These are phyloP conservation scores for Propithecus deckenii DNA, from an alignment of 2,797 vertebrate species.

Conservation along the genomic window DNA sequence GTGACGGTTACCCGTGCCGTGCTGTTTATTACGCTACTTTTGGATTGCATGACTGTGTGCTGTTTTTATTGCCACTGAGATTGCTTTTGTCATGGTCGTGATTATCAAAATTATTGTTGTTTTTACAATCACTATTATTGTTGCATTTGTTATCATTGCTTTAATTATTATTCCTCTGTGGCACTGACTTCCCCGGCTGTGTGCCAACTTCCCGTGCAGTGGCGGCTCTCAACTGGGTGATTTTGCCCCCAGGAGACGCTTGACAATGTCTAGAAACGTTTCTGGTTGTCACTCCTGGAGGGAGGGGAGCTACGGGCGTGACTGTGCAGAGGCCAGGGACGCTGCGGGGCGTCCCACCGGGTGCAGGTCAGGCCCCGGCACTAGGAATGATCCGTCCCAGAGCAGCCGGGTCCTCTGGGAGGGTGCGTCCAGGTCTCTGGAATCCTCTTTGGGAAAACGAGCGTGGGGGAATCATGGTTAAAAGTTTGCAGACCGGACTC, in stretches of 20 bases:
- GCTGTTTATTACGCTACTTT: fast-evolving
- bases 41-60: fast-evolving
- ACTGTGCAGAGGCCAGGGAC: fast-evolving
- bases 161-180: background rate
- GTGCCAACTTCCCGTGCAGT: background rate
- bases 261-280: background rate
- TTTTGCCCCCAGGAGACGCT: background rate
- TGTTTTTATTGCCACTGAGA: fast-evolving
- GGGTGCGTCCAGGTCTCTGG: background rate
- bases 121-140: background rate
- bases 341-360: fast-evolving
- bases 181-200: background rate
- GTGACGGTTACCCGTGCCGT: fast-evolving
- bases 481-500: background rate
- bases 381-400: fast-evolving
- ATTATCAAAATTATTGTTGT: background rate
- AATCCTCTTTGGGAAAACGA: background rate
- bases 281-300: fast-evolving
- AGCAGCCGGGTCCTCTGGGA: fast-evolving
- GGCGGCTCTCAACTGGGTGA: fast-evolving
- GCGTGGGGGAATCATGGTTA: fast-evolving
- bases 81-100: fast-evolving
- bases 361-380: background rate
- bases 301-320: background rate
- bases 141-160: background rate